phyloP scores from a whole-genome alignment of 53 echinoderm and acorn worm genomes.

The Crossaster papposus region DNA sequence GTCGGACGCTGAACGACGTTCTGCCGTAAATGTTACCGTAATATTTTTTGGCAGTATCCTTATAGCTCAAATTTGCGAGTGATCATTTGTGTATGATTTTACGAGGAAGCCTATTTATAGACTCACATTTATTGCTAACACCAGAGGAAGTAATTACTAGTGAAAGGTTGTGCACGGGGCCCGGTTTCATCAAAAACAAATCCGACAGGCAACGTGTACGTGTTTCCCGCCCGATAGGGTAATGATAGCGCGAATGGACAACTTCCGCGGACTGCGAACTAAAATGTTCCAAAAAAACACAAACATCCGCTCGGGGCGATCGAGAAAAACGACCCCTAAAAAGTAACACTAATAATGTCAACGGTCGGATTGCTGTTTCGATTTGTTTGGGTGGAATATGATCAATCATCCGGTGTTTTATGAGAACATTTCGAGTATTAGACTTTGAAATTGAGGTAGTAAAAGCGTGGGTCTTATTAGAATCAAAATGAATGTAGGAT shows the following conservation, averaged over 20 bases:
- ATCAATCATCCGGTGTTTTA: not conserved
- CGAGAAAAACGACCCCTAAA: not conserved
- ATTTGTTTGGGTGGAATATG: not conserved
- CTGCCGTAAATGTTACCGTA: no score
- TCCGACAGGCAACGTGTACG: not conserved
- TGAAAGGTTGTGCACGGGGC: not conserved
- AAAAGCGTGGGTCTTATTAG: no score
- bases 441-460: no score
- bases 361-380: not conserved
- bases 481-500: no score
- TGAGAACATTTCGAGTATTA: no score
- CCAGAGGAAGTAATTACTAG: not conserved
- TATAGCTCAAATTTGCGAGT: no score
- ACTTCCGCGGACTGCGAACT: not conserved
- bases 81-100: no score
- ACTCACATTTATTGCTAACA: not conserved
- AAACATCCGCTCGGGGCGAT: not conserved
- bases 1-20: no score
- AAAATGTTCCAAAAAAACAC: not conserved
- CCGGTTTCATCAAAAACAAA: not conserved
- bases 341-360: not conserved
- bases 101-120: not conserved
- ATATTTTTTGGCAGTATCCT: no score
- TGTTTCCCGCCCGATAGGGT: no score
- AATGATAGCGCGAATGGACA: not conserved